Conservation (phyloP, 2,888 invertebrate species). For the Leptopterna dolabrata region DNA sequence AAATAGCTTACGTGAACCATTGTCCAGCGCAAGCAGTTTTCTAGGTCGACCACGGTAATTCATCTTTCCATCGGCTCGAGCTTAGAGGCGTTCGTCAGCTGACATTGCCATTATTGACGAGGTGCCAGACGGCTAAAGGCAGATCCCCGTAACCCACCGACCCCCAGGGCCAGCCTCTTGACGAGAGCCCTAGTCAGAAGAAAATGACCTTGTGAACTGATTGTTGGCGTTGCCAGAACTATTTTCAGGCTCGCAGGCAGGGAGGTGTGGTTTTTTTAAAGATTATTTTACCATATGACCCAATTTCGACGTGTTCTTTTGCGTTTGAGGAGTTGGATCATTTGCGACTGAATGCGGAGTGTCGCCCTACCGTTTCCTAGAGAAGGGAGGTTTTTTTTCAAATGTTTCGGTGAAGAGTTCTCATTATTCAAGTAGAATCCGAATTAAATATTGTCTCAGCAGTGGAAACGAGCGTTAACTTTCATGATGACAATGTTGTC, state of each 20-base stretch:
- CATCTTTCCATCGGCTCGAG: background rate
- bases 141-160: background rate
- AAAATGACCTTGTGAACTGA: conserved; percentile 34
- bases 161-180: background rate
- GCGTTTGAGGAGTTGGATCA: too few relatives aligned
- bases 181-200: background rate
- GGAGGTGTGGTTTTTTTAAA: background rate
- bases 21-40: background rate
- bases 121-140: background rate
- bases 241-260: conserved; percentile 2
- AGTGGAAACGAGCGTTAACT: too few relatives aligned
- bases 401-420: too few relatives aligned
- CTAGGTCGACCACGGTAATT: background rate
- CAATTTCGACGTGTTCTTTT: too few relatives aligned
- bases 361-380: too few relatives aligned
- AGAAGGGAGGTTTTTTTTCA: too few relatives aligned
- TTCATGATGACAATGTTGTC: too few relatives aligned
- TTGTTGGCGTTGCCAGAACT: background rate
- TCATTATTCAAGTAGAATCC: too few relatives aligned
- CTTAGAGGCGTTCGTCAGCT: background rate
- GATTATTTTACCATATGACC: too few relatives aligned
- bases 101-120: background rate
- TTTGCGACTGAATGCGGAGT: too few relatives aligned
- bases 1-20: too few relatives aligned
- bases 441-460: too few relatives aligned